Conservation (phyloP, 2,888 invertebrate species). For the Drosophila limbata region DNA sequence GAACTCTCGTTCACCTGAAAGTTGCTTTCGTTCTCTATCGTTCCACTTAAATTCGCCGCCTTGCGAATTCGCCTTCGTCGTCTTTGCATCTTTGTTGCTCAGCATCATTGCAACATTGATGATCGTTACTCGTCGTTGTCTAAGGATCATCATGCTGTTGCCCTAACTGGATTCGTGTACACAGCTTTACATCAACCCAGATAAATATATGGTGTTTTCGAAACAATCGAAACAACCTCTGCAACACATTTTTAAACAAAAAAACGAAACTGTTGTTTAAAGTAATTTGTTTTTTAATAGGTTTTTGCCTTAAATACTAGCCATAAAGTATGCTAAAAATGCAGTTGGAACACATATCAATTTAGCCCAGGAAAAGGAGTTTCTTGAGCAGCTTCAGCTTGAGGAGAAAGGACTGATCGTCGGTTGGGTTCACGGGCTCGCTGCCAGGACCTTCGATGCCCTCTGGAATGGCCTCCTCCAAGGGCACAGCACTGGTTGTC, state of each 20-base stretch:
- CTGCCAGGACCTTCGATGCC: constrained; percentile 78
- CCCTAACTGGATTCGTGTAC: no score
- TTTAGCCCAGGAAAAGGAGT: constrained; percentile 78
- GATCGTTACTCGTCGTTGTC: no score
- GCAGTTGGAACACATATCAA: background rate
- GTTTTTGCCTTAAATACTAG: constrained; percentile 46
- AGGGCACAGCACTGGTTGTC: constrained; percentile 74
- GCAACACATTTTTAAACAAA: background rate
- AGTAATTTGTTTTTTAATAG: constrained; percentile 22
- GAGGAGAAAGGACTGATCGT: constrained; percentile 77
- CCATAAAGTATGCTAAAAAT: constrained; percentile 48
- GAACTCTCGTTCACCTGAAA: no score
- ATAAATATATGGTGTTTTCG: no score
- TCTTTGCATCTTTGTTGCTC: no score
- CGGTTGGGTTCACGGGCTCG: constrained; percentile 73
- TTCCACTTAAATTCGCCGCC: no score
- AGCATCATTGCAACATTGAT: no score
- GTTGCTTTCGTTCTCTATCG: no score
- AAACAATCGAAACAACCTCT: background rate
- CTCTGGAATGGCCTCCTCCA: constrained; percentile 81
- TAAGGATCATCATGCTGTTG: no score
- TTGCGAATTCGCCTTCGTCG: no score
- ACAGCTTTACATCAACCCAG: no score
- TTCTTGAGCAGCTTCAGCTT: constrained; percentile 81
- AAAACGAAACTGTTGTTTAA: background rate